Base-by-base conservation (phyloP, 2,888 invertebrate genomes). In the Hanleya hanleyi region DNA sequence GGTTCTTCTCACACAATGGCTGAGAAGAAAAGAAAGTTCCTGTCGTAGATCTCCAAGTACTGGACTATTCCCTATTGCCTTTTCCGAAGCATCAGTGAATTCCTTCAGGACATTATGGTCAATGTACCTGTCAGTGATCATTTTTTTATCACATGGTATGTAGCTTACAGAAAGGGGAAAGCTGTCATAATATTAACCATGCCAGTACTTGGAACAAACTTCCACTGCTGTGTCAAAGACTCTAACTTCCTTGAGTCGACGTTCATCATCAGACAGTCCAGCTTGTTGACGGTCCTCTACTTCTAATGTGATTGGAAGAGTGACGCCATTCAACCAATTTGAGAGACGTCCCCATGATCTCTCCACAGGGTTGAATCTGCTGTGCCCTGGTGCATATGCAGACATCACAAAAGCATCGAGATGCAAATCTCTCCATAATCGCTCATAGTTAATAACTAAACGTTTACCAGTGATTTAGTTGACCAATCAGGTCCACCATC, bases 401-500 rank as follows among this genome's bases (percentile, higher is more conserved):
- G 51, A 7, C 12, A 22, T 6, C 15, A 51, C 22, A n/a, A 51
- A 51, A 7, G 6, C 51, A 12, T 51, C 51, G 7, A 51, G 7
- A 12, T 51, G 7, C 26, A 51, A 22, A 51, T 51, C 51, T 51
- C 51, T 12, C 51, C 26, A 51, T 12, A 51, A 7, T 18, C 51
- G 12, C 22, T 22, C 51, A 22, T 51, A 51, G 51, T 18, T 51
- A 7, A 41, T n/a, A n/a, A n/a, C n/a, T n/a, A 7, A 12, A 51
- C n/a, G 22, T 51, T 51, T 22, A 51, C 51, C 51, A 51, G 7
- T 18, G 51, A 51, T 22, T 51, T 51, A 12, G 51, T 51, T 18
- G 51, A 51, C 51, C 51, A 51, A 51, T 51, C 51, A n/a, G 51
- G 51, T n/a, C 51, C 22, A 51, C 51, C 51, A 22, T 18, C 51